Evolutionary conservation across 1,140 invertebrate species (phyloP).

Genomic region (Octopus bimaculoides): DNA sequence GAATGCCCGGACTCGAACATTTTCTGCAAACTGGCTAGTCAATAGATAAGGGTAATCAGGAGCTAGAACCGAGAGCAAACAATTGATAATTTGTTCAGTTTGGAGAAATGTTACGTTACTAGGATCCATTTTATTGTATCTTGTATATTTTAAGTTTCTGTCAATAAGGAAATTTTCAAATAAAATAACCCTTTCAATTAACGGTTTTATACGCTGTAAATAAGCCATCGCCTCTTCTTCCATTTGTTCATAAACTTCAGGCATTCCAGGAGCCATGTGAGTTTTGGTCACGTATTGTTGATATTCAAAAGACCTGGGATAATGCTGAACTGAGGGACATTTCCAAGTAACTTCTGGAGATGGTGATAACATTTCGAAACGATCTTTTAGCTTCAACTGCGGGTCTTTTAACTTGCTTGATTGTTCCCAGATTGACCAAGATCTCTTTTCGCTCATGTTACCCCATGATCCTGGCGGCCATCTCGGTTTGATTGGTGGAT

Average conservation of each 20-base stretch:
- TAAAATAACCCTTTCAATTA: slow-evolving; percentile 19
- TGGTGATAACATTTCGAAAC: slow-evolving; percentile 26
- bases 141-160: background rate
- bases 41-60: slow-evolving; percentile 30
- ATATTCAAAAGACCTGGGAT: slow-evolving; percentile 27
- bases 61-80: slow-evolving; percentile 22
- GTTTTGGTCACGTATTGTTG: slow-evolving; percentile 40
- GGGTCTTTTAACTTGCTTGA: slow-evolving; percentile 16
- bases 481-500: slow-evolving; percentile 42
- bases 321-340: slow-evolving; percentile 17
- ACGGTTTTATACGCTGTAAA: slow-evolving; percentile 16
- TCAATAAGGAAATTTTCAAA: slow-evolving; percentile 16
- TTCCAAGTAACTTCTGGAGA: slow-evolving; percentile 15
- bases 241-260: slow-evolving; percentile 24
- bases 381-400: slow-evolving; percentile 21
- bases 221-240: slow-evolving; percentile 17
- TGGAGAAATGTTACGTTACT: no score
- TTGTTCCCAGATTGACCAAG: slow-evolving; percentile 33
- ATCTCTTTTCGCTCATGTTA: slow-evolving; percentile 25
- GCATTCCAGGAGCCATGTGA: slow-evolving; percentile 27
- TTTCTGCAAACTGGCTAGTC: slow-evolving; percentile 35
- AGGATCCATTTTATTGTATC: no score
- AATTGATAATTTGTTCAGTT: slow-evolving; percentile 13
- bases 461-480: slow-evolving; percentile 45
- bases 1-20: slow-evolving; percentile 34